A percentile compares a stretch with the other conserved stretches of the same genome.
Evolutionary conservation across 2,797 vertebrate species (phyloP).

Genomic region (Macrochelys suwanniensis): DNA sequence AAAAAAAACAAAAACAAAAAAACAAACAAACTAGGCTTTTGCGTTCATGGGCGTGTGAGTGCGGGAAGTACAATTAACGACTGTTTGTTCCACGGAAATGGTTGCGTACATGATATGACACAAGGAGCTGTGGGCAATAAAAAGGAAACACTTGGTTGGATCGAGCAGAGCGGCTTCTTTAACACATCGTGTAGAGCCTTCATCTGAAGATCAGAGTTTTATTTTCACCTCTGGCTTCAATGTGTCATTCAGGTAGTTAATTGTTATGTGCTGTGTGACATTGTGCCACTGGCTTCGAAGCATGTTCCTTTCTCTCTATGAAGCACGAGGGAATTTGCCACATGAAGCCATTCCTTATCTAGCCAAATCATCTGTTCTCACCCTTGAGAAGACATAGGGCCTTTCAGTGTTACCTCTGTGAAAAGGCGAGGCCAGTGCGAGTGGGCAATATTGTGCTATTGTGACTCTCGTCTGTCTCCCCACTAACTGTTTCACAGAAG

Average conservation of each 20-base stretch:
- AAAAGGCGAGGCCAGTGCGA: not conserved
- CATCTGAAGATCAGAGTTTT: not conserved
- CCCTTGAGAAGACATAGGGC: not conserved
- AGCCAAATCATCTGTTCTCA: not conserved
- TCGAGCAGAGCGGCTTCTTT: not conserved
- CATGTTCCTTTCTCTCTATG: not conserved
- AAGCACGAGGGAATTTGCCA: not conserved
- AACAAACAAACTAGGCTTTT: not conserved
- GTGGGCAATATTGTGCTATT: rapidly evolving
- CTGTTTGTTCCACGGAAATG: not conserved
- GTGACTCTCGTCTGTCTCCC: not conserved
- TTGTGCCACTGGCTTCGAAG: constrained; percentile 12
- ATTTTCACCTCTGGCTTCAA: rapidly evolving
- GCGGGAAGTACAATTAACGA: not conserved
- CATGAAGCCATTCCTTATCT: not conserved
- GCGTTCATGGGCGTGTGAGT: not conserved
- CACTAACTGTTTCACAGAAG: not conserved
- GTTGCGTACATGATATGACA: not conserved
- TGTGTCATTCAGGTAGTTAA: not conserved
- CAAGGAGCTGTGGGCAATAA: not conserved
- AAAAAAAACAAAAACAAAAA: not conserved
- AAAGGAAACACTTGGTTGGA: not conserved
- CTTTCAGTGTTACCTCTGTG: not conserved
- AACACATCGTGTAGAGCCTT: not conserved
- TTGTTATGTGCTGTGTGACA: not conserved